Evolutionary conservation across 1,140 invertebrate species (phyloP).

Genomic region (Lordiphosa collinella): DNA sequence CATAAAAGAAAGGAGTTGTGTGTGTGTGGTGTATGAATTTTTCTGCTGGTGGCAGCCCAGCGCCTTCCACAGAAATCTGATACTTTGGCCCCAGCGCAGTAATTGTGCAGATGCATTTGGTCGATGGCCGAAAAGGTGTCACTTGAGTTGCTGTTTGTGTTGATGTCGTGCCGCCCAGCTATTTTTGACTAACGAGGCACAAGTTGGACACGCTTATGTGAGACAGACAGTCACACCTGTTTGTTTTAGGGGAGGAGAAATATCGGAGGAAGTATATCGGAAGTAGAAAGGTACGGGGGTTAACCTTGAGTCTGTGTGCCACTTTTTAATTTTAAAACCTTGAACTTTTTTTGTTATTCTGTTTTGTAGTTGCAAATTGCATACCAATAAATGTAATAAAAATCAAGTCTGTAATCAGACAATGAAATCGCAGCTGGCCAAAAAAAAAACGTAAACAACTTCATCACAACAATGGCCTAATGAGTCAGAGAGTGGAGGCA

Average conservation of each 20-base stretch:
- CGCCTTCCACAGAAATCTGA: conserved; percentile 68
- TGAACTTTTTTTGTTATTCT: conserved; percentile 45
- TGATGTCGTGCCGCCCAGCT: conserved; percentile 41
- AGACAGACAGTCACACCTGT: conserved; percentile 30
- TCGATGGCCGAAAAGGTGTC: conserved; percentile 58
- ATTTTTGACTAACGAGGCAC: conserved; percentile 66
- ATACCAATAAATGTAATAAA: conserved; percentile 59
- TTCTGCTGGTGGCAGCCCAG: conserved; percentile 43
- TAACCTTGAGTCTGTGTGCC: conserved; percentile 45
- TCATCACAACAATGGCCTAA: conserved; percentile 73
- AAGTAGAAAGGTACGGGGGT: conserved; percentile 18
- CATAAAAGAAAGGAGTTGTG: conserved; percentile 74
- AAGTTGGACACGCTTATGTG: conserved; percentile 63
- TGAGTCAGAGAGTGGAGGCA: conserved; percentile 56
- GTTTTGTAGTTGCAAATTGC: conserved; percentile 59
- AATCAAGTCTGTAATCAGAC: conserved; percentile 60
- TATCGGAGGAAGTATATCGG: conserved; percentile 22
- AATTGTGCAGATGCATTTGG: conserved; percentile 71
- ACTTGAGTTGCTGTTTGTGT: conserved; percentile 55
- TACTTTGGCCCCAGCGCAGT: conserved; percentile 56
- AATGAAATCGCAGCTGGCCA: conserved; percentile 56
- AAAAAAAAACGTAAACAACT: too few relatives aligned
- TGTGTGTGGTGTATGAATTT: too few relatives aligned
- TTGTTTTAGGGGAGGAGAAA: too few relatives aligned
- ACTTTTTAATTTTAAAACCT: conserved; percentile 73